A percentile compares a stretch with the other conserved stretches of the same genome.
Evolutionary conservation across 2,888 invertebrate species (phyloP).

Genomic region (Nasonovia ribisnigri): DNA sequence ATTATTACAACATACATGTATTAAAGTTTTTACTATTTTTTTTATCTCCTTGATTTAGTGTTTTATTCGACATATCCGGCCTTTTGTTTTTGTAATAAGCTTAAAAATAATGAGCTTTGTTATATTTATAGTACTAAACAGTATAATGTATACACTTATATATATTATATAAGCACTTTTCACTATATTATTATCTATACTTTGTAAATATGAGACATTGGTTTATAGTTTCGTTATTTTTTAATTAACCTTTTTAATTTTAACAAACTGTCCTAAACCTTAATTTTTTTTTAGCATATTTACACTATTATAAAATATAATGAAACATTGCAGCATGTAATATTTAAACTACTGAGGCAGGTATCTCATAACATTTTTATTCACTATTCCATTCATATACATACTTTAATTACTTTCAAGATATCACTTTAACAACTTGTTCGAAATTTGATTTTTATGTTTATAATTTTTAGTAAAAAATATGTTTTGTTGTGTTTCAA

Average conservation of each 20-base stretch:
- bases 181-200: background rate
- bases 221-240: slow-evolving; percentile 30
- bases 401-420: background rate
- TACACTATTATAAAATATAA: background rate
- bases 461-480: background rate
- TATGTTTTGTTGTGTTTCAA: background rate
- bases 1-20: background rate
- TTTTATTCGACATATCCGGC: slow-evolving; percentile 44
- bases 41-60: slow-evolving; percentile 5
- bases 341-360: background rate
- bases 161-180: slow-evolving; percentile 1
- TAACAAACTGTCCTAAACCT: background rate
- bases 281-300: background rate
- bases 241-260: slow-evolving; percentile 29
- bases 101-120: slow-evolving; percentile 42
- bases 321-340: background rate
- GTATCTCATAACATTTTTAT: background rate
- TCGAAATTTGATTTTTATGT: background rate
- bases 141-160: background rate
- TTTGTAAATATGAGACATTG: background rate
- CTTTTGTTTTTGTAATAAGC: slow-evolving; percentile 34
- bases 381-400: background rate
- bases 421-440: background rate
- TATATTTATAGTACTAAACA: slow-evolving; percentile 9
- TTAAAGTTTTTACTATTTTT: background rate